These are phyloP conservation scores for Salminus brasiliensis DNA, from an alignment of 2,113 vertebrate genomes.

Conservation along the genomic window DNA sequence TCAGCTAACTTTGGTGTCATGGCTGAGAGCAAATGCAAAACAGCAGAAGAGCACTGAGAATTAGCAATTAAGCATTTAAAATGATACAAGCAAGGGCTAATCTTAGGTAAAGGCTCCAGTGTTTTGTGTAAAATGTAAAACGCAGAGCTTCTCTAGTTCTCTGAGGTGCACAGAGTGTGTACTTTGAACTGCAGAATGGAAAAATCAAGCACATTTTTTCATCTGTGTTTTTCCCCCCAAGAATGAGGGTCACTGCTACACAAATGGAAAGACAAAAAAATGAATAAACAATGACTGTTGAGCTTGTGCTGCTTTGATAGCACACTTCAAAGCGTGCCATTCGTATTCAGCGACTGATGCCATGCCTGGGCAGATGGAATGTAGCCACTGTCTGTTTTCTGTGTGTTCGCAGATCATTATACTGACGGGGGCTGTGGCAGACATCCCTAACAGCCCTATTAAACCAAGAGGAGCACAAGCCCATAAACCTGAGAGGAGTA, in stretches of 20 bases:
- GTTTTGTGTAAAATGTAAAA: neutral
- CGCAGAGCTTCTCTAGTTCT: neutral
- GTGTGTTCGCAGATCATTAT: neutral
- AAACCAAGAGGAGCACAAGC: no score
- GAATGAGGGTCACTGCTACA: neutral
- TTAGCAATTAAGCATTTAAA: neutral
- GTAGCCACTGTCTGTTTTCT: conserved; percentile 12
- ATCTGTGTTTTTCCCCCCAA: conserved; percentile 15
- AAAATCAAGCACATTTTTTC: conserved; percentile 33
- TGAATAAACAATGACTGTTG: conserved; percentile 26
- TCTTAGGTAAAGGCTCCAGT: neutral
- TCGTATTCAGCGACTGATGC: conserved; percentile 16
- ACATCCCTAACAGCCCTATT: neutral
- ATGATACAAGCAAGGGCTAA: neutral
- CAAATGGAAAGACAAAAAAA: conserved; percentile 47
- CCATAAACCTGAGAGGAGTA: no score
- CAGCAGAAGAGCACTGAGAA: neutral
- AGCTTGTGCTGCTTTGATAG: conserved; percentile 34
- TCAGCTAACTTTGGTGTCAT: neutral
- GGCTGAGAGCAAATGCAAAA: neutral
- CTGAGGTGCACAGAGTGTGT: conserved; percentile 1
- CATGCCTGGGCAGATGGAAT: conserved; percentile 11
- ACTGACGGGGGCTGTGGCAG: neutral
- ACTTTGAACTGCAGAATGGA: conserved; percentile 19
- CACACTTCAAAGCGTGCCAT: conserved; percentile 37